Conservation (phyloP, 2,113 vertebrate species). For the Odontesthes bonariensis region DNA sequence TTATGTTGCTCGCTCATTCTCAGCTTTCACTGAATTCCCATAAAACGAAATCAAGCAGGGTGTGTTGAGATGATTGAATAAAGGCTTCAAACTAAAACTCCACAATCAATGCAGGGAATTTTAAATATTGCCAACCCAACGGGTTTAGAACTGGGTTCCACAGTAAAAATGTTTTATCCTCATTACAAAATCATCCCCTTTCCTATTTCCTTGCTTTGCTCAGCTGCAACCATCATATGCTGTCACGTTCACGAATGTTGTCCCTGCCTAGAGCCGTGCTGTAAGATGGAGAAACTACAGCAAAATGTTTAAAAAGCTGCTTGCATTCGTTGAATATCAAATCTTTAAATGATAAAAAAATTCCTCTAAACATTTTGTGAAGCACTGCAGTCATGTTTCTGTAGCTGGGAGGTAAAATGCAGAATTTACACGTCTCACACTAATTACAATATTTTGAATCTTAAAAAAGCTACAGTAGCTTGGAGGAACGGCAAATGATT, state of each 20-base stretch:
- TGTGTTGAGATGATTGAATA: conserved; percentile 46
- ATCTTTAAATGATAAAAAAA: neutral
- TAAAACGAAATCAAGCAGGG: conserved; percentile 70
- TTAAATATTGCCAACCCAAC: too few relatives aligned
- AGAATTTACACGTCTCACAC: neutral
- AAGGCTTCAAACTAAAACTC: conserved; percentile 35
- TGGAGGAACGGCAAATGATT: too few relatives aligned
- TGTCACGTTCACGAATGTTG: too few relatives aligned
- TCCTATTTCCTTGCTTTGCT: neutral
- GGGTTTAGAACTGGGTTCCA: neutral
- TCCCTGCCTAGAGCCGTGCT: neutral
- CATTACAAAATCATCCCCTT: conserved; percentile 1
- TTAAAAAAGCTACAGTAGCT: neutral
- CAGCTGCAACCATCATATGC: conserved; percentile 10
- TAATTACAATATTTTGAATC: neutral
- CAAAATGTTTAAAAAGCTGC: neutral
- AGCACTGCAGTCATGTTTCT: neutral
- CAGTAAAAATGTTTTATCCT: neutral
- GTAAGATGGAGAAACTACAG: neutral
- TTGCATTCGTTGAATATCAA: too few relatives aligned
- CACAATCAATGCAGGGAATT: conserved; percentile 41
- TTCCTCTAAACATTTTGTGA: neutral
- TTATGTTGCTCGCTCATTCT: conserved; percentile 48
- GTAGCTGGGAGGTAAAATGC: neutral
- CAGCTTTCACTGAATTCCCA: conserved; percentile 68